Evolutionary conservation across 2,888 invertebrate species (phyloP).

Genomic region (Eupithecia insigniata): DNA sequence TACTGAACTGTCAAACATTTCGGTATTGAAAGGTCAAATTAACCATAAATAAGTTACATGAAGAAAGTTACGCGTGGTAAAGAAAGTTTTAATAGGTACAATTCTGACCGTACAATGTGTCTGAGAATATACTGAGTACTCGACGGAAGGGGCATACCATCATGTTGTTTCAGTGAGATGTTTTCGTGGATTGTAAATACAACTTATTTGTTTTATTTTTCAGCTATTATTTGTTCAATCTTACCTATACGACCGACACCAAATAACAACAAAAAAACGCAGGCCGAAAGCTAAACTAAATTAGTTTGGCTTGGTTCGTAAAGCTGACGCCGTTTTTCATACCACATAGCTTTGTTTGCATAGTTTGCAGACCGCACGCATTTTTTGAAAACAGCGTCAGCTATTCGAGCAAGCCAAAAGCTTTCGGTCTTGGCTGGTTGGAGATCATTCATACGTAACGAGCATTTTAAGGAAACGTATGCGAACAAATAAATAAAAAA

Average conservation of each 20-base stretch:
- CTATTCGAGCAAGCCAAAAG: too few species aligned
- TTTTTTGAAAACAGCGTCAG: too few species aligned
- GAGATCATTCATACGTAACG: not conserved
- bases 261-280: slow-evolving; percentile 1
- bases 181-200: slow-evolving; percentile 20
- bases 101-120: not conserved
- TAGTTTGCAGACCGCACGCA: too few species aligned
- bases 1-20: slow-evolving; percentile 7
- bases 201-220: slow-evolving; percentile 25
- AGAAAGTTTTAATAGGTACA: slow-evolving; percentile 35
- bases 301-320: too few species aligned
- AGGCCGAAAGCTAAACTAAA: too few species aligned
- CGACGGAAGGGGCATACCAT: not conserved
- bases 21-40: slow-evolving; percentile 14
- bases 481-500: not conserved
- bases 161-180: slow-evolving; percentile 21
- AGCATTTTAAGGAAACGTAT: not conserved
- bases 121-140: not conserved
- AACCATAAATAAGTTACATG: slow-evolving; percentile 16
- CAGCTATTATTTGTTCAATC: not conserved
- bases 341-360: too few species aligned
- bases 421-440: too few species aligned
- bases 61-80: slow-evolving; percentile 3
- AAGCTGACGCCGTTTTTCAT: too few species aligned
- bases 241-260: not conserved